Evolutionary conservation across 2,113 vertebrate species (phyloP), one percentile per base, ranked within the genome.

Genomic region (Raphicerus campestris): DNA sequence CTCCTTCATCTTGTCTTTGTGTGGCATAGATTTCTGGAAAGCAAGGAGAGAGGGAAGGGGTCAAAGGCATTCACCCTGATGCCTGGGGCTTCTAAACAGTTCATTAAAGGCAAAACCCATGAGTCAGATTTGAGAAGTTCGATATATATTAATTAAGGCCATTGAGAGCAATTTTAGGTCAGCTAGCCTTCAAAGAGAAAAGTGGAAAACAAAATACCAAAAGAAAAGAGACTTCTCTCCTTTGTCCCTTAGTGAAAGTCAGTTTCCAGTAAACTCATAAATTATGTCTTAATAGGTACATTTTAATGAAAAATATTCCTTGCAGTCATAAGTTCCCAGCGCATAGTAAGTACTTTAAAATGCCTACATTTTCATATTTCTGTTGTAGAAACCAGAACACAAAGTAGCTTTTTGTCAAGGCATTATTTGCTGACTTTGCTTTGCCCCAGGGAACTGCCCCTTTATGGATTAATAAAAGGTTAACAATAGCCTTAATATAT

Each of bases 381-480:
- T 81, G 10, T 77, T 84, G 32, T 53, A 73, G 85, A 89, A 26
- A 51, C 20, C 51, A 87, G 81, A 90, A 92, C 42, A 93, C 90
- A 97, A 70, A 73, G 66, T 56, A 55, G 53, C 63, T 32, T 93
- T 96, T 78, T 93, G n/a, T 91, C 35, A 61, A 92, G 78, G 73
- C 63, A 84, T 93, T 56, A 63, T 89, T 75, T 94, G 35, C 85
- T 94, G 80, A 94, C 80, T 92, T 55, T 88, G 60, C 20, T 90
- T 11, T 42, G 87, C 83, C 61, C 39, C 47, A 42, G 81, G 53
- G 35, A 82, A 32, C 45, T 82, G 39, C 55, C 78, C 28, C 66
- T 96, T 95, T 90, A 90, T 89, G 32, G 73, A 97, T 92, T 97
- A 78, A 77, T 87, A 87, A 97, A 96, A 95, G 83, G 47, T 89